A percentile compares a stretch with the other conserved stretches of the same genome.
phyloP scores from a whole-genome alignment of 2,888 invertebrate species.

The Portevinia maculata region DNA sequence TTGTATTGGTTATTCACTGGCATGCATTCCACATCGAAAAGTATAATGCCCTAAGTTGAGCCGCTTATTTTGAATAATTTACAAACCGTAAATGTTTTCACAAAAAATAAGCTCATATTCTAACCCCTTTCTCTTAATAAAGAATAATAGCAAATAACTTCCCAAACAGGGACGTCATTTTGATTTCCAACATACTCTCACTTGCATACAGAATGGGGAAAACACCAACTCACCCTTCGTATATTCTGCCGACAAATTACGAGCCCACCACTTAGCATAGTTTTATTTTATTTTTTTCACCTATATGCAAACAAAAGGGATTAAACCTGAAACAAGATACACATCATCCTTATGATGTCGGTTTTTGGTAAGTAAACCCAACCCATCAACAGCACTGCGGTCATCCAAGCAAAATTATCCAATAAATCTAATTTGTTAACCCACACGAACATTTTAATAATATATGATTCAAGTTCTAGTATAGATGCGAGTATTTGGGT shows the following conservation, averaged over 20 bases:
- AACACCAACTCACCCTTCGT: no score
- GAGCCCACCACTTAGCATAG: slow-evolving; percentile 2
- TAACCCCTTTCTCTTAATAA: slow-evolving; percentile 7
- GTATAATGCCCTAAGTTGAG: not conserved
- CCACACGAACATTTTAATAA: slow-evolving; percentile 60
- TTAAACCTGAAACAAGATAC: slow-evolving; percentile 26
- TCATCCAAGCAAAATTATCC: slow-evolving; percentile 23
- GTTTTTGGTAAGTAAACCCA: not conserved
- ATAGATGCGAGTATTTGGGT: not conserved
- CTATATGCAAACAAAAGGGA: slow-evolving; percentile 32
- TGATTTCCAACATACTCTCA: slow-evolving; percentile 32
- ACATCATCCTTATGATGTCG: not conserved
- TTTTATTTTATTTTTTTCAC: not conserved
- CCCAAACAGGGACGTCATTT: slow-evolving; percentile 33
- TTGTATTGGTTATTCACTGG: not conserved
- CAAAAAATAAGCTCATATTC: not conserved
- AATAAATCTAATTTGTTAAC: slow-evolving; percentile 62
- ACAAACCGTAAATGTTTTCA: not conserved
- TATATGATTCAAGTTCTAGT: slow-evolving; percentile 27
- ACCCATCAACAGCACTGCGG: slow-evolving; percentile 1
- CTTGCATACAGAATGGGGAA: no score
- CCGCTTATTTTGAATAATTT: slow-evolving; percentile 8
- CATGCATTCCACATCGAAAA: not conserved
- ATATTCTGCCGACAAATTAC: no score
- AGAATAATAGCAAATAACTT: slow-evolving; percentile 11